A percentile compares a stretch with the other conserved stretches of the same genome.
These are phyloP conservation scores for Argentina silus DNA, from an alignment of 2,797 vertebrate species.

Conservation along the genomic window DNA sequence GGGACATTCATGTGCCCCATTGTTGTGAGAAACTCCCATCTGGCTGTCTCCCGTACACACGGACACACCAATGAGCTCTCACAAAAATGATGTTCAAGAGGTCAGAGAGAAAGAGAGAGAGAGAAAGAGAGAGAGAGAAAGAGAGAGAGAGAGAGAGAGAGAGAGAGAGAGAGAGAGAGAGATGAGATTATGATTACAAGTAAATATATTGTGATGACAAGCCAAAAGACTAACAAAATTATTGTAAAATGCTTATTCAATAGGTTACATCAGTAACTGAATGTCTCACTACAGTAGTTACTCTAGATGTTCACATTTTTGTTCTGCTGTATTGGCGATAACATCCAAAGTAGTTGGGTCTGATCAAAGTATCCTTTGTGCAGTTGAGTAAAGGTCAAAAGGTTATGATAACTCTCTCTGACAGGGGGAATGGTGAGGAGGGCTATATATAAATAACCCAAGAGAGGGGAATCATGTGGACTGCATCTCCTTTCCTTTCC, in stretches of 20 bases:
- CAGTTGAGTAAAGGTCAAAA: constrained; percentile 56
- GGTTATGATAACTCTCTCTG: constrained; percentile 62
- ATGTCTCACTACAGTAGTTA: not conserved
- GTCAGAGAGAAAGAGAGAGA: not conserved
- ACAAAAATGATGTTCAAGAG: not conserved
- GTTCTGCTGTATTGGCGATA: constrained; percentile 39
- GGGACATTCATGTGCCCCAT: constrained; percentile 37
- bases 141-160: not conserved
- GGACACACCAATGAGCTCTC: not conserved
- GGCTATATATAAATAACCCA: constrained; percentile 65
- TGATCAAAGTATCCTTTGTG: constrained; percentile 61
- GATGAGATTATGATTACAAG: no score
- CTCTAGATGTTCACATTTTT: constrained; percentile 19
- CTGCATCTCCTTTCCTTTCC: constrained; percentile 52
- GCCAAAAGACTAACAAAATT: not conserved
- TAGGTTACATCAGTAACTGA: not conserved
- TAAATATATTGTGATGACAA: not conserved
- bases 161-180: not conserved
- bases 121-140: not conserved
- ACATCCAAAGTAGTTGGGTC: constrained; percentile 50
- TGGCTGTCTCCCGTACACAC: constrained; percentile 21
- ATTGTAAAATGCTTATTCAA: not conserved
- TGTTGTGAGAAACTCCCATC: constrained; percentile 38
- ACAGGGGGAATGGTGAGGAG: constrained; percentile 60
- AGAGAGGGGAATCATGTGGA: constrained; percentile 51